Percentiles rank a stretch among this genome's conserved stretches.
These are phyloP conservation scores for Pandemis heparana DNA, from an alignment of 2,888 invertebrate genomes.

Conservation along the genomic window DNA sequence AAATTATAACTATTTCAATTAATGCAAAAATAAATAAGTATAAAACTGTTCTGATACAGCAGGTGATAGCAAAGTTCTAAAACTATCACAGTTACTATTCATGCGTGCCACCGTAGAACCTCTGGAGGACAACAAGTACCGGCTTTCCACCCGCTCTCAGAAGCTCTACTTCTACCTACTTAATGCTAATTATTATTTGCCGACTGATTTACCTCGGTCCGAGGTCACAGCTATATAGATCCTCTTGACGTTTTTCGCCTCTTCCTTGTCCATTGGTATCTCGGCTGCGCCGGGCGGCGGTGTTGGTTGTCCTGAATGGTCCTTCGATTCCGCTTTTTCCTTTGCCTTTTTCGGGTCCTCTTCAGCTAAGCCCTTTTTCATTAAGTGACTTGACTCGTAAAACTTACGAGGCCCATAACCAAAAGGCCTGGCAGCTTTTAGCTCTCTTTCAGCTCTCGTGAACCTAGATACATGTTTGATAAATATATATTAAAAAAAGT, in stretches of 20 bases:
- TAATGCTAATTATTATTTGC: background rate
- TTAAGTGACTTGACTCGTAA: conserved; percentile 78
- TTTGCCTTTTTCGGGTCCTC: conserved; percentile 30
- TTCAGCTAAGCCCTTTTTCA: conserved; percentile 54
- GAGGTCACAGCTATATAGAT: conserved; percentile 90
- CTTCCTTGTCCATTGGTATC: conserved; percentile 56
- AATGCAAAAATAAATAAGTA: no score
- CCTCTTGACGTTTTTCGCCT: conserved; percentile 58
- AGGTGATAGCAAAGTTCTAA: no score
- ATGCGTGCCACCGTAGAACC: no score
- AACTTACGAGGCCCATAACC: conserved; percentile 90
- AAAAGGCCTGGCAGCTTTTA: conserved; percentile 89
- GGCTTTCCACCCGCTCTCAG: no score
- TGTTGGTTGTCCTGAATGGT: conserved; percentile 54
- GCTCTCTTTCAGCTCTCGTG: conserved; percentile 89
- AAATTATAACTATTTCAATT: no score
- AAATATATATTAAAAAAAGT: no score
- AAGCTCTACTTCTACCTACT: no score
- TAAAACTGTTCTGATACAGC: no score
- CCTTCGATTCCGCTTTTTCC: conserved; percentile 29
- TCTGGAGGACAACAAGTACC: no score
- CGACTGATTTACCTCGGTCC: conserved; percentile 83
- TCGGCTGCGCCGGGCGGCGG: conserved; percentile 73
- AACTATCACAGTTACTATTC: no score
- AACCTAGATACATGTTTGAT: conserved; percentile 80